phyloP scores from a whole-genome alignment of 1,140 invertebrate genomes.

The Eubasilissa regina region DNA sequence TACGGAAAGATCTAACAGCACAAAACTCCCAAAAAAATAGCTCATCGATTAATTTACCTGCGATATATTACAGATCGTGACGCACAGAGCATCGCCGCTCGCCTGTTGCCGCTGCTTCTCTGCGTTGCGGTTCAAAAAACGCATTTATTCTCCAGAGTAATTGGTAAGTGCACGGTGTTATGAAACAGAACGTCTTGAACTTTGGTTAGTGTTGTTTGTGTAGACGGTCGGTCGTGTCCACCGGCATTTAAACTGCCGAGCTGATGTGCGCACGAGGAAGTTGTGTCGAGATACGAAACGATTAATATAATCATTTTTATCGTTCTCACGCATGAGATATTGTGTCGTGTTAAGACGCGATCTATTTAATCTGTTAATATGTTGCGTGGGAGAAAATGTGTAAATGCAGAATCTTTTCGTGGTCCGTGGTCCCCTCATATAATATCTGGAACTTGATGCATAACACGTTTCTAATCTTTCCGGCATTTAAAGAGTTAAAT shows the following conservation, averaged over 20 bases:
- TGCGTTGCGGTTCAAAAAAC: constrained; percentile 28
- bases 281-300: not conserved
- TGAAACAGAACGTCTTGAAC: constrained; percentile 33
- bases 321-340: no score
- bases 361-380: no score
- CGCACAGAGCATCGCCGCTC: constrained; percentile 5
- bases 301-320: no score
- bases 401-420: no score
- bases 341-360: no score
- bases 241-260: constrained; percentile 17
- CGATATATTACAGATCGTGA: constrained; percentile 9
- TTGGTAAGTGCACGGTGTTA: constrained; percentile 25
- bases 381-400: no score
- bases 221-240: constrained; percentile 27
- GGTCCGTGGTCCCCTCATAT: no score
- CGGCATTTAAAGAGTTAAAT: no score
- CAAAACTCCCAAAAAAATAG: no score
- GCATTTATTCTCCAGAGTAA: constrained; percentile 28
- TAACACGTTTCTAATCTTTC: no score
- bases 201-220: constrained; percentile 11
- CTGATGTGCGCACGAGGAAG: constrained; percentile 2
- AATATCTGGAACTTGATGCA: no score
- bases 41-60: constrained; percentile 26
- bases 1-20: no score
- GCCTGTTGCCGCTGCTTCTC: constrained; percentile 1